Conservation (phyloP, 2,888 invertebrate genomes). For the Limnephilus auricula region DNA sequence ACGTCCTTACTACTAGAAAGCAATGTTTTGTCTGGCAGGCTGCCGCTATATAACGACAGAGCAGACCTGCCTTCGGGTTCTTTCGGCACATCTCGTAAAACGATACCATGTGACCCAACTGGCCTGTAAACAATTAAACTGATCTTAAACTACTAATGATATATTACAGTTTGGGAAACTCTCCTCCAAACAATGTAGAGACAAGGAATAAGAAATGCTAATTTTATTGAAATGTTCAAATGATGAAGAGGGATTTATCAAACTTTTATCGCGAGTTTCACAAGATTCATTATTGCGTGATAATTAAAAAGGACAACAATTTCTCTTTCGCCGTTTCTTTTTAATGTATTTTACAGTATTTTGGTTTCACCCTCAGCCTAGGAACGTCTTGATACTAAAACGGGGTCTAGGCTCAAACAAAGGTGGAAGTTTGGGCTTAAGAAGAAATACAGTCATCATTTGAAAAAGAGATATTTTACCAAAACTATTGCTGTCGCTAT, state of each 20-base stretch:
- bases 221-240: not conserved
- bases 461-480: too few species aligned
- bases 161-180: not conserved
- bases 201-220: not conserved
- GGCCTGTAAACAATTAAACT: too few species aligned
- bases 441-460: too few species aligned
- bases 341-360: not conserved
- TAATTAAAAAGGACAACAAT: not conserved
- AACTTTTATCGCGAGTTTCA: not conserved
- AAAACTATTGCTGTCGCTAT: too few species aligned
- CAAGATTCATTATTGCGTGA: not conserved
- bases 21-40: too few species aligned
- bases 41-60: too few species aligned
- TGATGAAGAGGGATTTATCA: not conserved
- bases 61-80: too few species aligned
- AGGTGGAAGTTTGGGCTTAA: not conserved
- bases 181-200: not conserved
- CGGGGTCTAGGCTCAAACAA: not conserved
- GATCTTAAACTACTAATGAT: too few species aligned
- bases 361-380: not conserved
- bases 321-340: not conserved
- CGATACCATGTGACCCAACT: too few species aligned
- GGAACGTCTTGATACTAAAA: not conserved
- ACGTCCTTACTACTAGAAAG: too few species aligned
- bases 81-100: too few species aligned